Conservation (phyloP, 2,888 invertebrate species). For the Drosophila maculinotata region DNA sequence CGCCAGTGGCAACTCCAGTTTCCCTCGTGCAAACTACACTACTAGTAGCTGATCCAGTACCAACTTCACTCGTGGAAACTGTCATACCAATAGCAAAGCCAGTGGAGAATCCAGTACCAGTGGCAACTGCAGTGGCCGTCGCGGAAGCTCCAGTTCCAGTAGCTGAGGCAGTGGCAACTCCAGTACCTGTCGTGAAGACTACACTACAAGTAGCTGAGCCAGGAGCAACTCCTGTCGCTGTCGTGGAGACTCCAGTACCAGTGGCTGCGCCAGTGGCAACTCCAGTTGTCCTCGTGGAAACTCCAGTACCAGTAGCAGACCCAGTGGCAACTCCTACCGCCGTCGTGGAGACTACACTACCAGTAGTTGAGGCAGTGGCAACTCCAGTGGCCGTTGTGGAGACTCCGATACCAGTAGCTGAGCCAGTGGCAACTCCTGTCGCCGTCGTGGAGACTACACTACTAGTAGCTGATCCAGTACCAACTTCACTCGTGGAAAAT, state of each 20-base stretch:
- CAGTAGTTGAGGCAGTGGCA: not conserved
- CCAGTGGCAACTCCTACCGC: not conserved
- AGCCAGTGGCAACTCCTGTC: not conserved
- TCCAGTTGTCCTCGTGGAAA: not conserved
- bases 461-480: not conserved
- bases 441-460: not conserved
- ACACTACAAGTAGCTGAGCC: not conserved
- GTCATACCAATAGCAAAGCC: not conserved
- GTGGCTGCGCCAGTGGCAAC: not conserved
- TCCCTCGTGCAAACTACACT: not conserved
- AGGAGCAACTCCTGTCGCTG: not conserved
- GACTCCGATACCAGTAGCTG: not conserved
- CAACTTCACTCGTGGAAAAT: not conserved
- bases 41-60: not conserved
- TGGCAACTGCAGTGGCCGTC: not conserved
- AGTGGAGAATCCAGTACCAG: not conserved
- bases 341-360: not conserved
- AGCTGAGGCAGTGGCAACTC: not conserved
- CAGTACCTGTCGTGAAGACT: not conserved
- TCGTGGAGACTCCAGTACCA: not conserved
- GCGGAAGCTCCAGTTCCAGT: slow-evolving; percentile 2
- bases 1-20: not conserved
- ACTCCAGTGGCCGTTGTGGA: not conserved
- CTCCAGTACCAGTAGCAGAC: not conserved
- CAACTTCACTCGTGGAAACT: not conserved